A percentile compares a stretch with the other conserved stretches of the same genome.
Evolutionary conservation across 2,888 invertebrate species (phyloP).

Genomic region (Ariolimax columbianus): DNA sequence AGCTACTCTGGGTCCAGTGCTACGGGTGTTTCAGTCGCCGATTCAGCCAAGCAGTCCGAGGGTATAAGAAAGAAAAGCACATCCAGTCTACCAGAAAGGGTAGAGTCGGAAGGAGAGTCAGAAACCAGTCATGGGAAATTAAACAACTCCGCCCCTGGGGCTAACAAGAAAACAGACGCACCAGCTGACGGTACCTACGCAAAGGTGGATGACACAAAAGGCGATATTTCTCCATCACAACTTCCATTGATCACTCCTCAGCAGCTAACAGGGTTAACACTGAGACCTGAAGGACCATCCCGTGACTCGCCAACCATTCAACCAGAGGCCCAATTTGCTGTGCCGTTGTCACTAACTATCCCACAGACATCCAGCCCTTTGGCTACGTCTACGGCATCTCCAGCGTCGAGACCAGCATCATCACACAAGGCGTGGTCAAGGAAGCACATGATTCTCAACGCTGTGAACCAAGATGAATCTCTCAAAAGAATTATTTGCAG

Average conservation of each 20-base stretch:
- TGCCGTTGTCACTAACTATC: constrained; percentile 52
- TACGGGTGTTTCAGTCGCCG: neutral
- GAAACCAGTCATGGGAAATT: constrained; percentile 1
- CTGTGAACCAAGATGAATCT: constrained; percentile 54
- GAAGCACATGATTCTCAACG: constrained; percentile 56
- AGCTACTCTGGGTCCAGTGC: constrained; percentile 27
- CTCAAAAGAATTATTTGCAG: constrained; percentile 47
- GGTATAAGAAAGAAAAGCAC: constrained; percentile 39
- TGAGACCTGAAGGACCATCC: neutral
- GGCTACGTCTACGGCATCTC: constrained; percentile 36
- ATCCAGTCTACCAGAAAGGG: constrained; percentile 39
- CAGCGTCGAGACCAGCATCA: constrained; percentile 26
- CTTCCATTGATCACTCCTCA: neutral
- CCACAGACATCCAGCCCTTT: constrained; percentile 46
- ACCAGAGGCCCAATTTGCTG: constrained; percentile 44
- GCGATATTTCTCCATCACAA: neutral
- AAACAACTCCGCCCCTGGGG: neutral
- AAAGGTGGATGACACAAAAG: neutral
- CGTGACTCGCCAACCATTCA: neutral
- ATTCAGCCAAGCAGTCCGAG: neutral
- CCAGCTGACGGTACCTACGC: neutral
- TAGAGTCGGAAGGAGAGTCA: neutral
- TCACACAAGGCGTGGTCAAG: constrained; percentile 50
- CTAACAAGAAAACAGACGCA: neutral
- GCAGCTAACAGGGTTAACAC: neutral